Base-by-base conservation (phyloP, 2,797 vertebrate genomes). In the Protosalanx chinensis region DNA sequence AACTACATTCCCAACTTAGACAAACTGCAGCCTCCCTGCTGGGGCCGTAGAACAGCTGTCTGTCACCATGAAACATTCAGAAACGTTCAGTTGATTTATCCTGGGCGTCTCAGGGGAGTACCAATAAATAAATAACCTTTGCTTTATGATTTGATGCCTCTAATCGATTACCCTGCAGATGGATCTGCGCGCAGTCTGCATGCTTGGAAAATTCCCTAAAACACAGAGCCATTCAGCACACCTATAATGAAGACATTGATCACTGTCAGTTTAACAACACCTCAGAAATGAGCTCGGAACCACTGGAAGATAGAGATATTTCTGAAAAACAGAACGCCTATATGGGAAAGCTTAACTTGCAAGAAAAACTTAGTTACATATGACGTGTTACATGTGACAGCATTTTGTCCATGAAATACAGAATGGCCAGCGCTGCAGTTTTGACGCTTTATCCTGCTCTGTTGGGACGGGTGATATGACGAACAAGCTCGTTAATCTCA, bases 211-310 rank as follows among this genome's bases (percentile, higher is more conserved):
- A 78, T 71, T 82, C 70, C 68, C 67, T 77, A 66, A 81, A 77
- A 85, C 83, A 82, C 76, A 69, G 75, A 84, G 73, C 63, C 64
- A 79, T 89, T 89, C 80, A 78, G 61, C 1, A n/a, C 57, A 4
- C 63, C 79, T 88, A 89, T 88, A 89, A 90, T 88, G 85, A 84
- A 87, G 80, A 71, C 71, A 76, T 89, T 82, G 73, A 84, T 89
- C 85, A 87, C 60, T 81, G 86, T 89, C 86, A 86, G 68, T 70
- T 77, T 87, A 87, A 87, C 89, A 83, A 81, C 74, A 72, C 63
- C 73, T 74, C 67, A 66, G 74, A 84, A 86, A 76, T 79, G 74
- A 72, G 78, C 75, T 79, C 74, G 81, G 68, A 72, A 76, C 56
- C 30, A 49, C 72, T 65, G 73, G 68, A 79, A 69, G 15, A 41